Evolutionary conservation across 2,797 vertebrate species (phyloP), one percentile per base, ranked within the genome.

Genomic region (Parauchenoglanis ngamensis): DNA sequence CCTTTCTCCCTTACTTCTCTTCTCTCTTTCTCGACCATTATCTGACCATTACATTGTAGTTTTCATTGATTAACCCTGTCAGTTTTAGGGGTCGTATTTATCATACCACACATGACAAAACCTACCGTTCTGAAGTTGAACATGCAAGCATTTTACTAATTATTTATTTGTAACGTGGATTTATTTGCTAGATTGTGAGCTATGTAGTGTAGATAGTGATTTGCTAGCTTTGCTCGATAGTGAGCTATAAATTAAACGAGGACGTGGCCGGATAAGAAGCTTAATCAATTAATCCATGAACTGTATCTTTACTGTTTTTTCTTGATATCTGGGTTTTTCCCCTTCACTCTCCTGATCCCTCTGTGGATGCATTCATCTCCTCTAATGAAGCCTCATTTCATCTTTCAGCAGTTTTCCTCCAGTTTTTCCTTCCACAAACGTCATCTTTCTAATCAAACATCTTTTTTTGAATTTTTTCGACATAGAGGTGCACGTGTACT

Each of bases 41-140:
- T 70, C 70, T 83, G 70, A 95, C 96, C 97, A 97, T 97, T 96
- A 96, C 96, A 97, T 96, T 97, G 96, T 97, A 97, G 97, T 98
- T 98, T 97, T 97, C 97, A 94, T 90, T 96, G 93, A 97, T 98
- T 97, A 98, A 98, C 98, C 96, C 92, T 96, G 93, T 67, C 56
- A 85, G 77, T 85, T 85, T 31, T 77, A 79, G 65, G 81, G 85
- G 77, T 67, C 59, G 77, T 89, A 21, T 86, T 78, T 76, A 44
- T 88, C 54, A 70, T 87, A 59, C 83, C 65, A 75, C 54, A 86
- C 85, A 83, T 81, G 31, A 85, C 3, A 63, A 40, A n/a, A 11
- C 25, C 25, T 13, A 8, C 7, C 21, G 40, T 21, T 35, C 35
- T 70, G 31, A 70, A 40, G 19, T 40, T 13, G 65, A 67, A 31